Evolutionary conservation across 2,888 invertebrate species (phyloP), one percentile per base, ranked within the genome.

Genomic region (Dicycla oo): DNA sequence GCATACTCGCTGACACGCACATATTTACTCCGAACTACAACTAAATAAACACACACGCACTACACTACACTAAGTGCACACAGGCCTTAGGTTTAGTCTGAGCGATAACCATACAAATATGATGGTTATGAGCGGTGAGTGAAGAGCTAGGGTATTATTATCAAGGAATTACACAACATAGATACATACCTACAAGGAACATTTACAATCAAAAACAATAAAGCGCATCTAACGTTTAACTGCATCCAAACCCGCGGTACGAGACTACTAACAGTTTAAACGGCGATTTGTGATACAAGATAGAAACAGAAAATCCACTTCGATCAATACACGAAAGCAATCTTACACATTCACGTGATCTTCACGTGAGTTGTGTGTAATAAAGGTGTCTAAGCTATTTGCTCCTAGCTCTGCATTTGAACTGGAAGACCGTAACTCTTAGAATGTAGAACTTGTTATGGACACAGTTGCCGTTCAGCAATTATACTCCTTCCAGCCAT

Each of bases 181-280:
- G n/a, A n/a, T 54, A 45, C 23, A 69, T 54, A 40, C 23, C 63
- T 66, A 7, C 8, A 56, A 66, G 71, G 23, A 81, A 51, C 58
- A 63, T 73, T 67, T 69, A 81, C 49, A 51, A 78, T 81, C 82
- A 81, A 82, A 74, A 73, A 82, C 65, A 78, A 82, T 80, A 56
- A 80, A 68, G 65, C 54, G 82, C 75, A 82, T 78, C 67, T 66
- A 68, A 65, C n/a, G 57, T 70, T 62, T 65, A 68, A 82, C n/a
- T 82, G 79, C 70, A 82, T 62, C 49, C 67, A 68, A 74, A 73
- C 79, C 64, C 81, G 78, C 54, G 69, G 54, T 54, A 69, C 38
- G 34, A 51, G n/a, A 4, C 65, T 70, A 58, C 67, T 78, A 58
- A 70, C 62, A 78, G 60, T 75, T 70, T 78, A 82, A 82, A 82